Percentiles rank a stretch among this genome's conserved stretches.
phyloP scores from a whole-genome alignment of 2,888 invertebrate genomes.

The Eristalinus sepulchralis region DNA sequence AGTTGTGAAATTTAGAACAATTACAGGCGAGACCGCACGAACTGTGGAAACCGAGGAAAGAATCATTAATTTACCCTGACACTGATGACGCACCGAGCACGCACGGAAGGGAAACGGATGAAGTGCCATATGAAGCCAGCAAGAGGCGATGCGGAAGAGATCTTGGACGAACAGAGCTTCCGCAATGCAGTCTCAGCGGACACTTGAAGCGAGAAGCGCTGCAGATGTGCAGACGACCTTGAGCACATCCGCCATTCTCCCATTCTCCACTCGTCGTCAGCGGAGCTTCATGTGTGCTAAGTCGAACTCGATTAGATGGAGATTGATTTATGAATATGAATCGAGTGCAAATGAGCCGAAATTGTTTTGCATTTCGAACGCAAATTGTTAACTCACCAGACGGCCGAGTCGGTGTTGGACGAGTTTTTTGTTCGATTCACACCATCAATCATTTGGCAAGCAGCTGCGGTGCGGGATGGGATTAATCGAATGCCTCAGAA shows the following conservation, averaged over 20 bases:
- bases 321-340: constrained; percentile 26
- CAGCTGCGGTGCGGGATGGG: too few relatives aligned
- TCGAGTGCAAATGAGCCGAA: not conserved
- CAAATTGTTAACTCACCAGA: too few relatives aligned
- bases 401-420: too few relatives aligned
- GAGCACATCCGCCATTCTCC: not conserved
- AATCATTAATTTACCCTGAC: not conserved
- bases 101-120: not conserved
- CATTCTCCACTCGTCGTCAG: not conserved
- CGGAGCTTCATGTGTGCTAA: not conserved
- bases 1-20: not conserved
- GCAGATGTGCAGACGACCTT: not conserved
- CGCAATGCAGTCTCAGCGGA: not conserved
- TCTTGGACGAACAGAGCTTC: not conserved
- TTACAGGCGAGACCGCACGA: not conserved
- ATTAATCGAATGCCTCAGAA: too few relatives aligned
- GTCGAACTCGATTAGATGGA: not conserved
- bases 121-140: not conserved
- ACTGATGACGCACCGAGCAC: too few relatives aligned
- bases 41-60: not conserved
- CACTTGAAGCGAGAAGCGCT: not conserved
- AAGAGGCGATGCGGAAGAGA: not conserved
- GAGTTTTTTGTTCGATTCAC: too few relatives aligned
- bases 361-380: not conserved
- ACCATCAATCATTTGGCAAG: too few relatives aligned